Conservation (phyloP, 2,888 invertebrate genomes). For the Sesia bembeciformis region DNA sequence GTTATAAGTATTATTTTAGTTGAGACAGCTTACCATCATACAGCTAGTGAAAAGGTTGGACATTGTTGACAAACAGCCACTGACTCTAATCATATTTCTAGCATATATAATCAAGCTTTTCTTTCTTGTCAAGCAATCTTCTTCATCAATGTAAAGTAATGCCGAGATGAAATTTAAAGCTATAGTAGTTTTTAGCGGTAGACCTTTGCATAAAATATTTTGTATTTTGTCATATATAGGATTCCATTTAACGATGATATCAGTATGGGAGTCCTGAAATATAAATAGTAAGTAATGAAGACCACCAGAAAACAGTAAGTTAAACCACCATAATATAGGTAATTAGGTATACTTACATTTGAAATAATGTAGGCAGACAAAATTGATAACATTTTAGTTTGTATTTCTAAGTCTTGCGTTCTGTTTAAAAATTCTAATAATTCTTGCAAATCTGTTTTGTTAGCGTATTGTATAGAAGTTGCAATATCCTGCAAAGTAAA, state of each 20-base stretch:
- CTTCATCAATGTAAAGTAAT: constrained; percentile 27
- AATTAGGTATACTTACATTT: constrained; percentile 29
- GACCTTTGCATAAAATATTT: constrained; percentile 25
- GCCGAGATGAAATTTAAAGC: constrained; percentile 43
- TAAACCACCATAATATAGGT: background rate
- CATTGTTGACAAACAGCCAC: constrained; percentile 50
- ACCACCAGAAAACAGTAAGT: background rate
- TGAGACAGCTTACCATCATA: constrained; percentile 37
- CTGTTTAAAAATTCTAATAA: constrained; percentile 32
- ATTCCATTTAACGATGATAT: constrained; percentile 31
- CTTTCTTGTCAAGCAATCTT: constrained; percentile 12
- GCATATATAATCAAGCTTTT: constrained; percentile 28
- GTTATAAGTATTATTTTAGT: no score
- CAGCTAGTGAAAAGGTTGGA: constrained; percentile 33
- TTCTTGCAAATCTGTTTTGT: constrained; percentile 21
- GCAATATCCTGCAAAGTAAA: constrained; percentile 16
- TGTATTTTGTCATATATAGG: constrained; percentile 39
- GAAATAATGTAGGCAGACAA: constrained; percentile 34
- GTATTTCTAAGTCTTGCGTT: constrained; percentile 26
- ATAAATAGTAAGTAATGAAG: background rate
- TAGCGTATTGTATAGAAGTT: constrained; percentile 11
- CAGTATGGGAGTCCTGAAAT: constrained; percentile 29
- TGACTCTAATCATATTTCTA: constrained; percentile 41
- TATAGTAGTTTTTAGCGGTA: constrained; percentile 26
- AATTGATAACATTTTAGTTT: constrained; percentile 37